These are phyloP conservation scores for Scopus umbretta DNA, from an alignment of 2,113 vertebrate species.

Conservation along the genomic window DNA sequence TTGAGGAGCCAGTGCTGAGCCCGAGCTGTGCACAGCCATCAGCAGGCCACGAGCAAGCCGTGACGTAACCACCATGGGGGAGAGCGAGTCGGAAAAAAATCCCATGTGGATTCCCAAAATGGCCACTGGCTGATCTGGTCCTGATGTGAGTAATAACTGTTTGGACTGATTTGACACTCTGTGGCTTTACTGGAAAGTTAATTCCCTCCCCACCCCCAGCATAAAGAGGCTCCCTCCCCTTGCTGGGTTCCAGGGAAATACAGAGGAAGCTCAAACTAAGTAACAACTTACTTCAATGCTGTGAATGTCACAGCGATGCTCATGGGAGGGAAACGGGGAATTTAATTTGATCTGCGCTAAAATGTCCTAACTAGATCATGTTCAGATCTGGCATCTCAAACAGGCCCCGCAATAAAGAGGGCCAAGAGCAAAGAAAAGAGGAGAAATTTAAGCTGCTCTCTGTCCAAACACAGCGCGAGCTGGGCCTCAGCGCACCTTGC, in stretches of 20 bases:
- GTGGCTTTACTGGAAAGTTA: conserved; percentile 32
- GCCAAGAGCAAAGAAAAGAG: neutral
- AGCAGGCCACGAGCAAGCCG: neutral
- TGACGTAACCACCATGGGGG: neutral
- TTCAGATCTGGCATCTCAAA: neutral
- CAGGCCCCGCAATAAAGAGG: neutral
- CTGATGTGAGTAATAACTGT: conserved; percentile 23
- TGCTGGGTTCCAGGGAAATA: neutral
- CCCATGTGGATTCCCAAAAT: neutral
- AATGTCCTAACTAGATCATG: neutral
- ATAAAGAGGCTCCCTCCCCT: neutral
- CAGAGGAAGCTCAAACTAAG: neutral
- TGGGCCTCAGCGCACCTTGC: neutral
- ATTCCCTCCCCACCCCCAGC: neutral
- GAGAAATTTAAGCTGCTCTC: neutral
- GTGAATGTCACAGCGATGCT: neutral
- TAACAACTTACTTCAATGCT: neutral
- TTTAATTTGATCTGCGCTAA: neutral
- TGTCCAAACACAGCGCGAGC: neutral
- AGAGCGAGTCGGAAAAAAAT: neutral
- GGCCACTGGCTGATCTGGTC: neutral
- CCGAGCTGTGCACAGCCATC: neutral
- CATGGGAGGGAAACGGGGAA: neutral
- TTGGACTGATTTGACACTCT: neutral
- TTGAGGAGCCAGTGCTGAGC: neutral